Evolutionary conservation across 2,113 vertebrate species (phyloP).

Genomic region (Pteruthius melanotis): DNA sequence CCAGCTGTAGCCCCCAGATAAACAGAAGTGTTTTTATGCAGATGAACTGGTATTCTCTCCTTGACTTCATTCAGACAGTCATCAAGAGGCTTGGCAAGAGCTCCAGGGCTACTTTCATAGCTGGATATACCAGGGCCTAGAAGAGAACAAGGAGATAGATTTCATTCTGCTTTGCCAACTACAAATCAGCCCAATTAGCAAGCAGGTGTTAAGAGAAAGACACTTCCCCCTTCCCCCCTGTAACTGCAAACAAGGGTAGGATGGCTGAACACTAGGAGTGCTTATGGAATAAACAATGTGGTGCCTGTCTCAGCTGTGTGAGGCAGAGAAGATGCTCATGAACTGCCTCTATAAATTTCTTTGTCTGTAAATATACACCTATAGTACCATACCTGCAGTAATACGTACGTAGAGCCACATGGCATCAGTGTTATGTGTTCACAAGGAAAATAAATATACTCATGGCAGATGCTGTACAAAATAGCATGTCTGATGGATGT

Average conservation of each 20-base stretch:
- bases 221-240: background rate
- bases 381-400: background rate
- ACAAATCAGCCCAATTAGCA: background rate
- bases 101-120: constrained; percentile 68
- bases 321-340: background rate
- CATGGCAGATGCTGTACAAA: background rate
- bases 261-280: background rate
- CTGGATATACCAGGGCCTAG: constrained; percentile 87
- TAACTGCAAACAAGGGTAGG: background rate
- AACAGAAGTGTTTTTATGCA: constrained; percentile 77
- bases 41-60: constrained; percentile 71
- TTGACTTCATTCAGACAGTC: constrained; percentile 77
- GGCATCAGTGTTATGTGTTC: background rate
- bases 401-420: background rate
- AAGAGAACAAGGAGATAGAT: constrained; percentile 21
- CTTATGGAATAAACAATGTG: background rate
- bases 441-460: background rate
- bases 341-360: background rate
- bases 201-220: background rate
- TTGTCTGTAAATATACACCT: background rate
- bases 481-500: background rate
- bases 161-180: constrained; percentile 4
- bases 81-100: constrained; percentile 70
- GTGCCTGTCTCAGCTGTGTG: background rate
- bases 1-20: constrained; percentile 95